phyloP scores from a whole-genome alignment of 2,113 vertebrate species.

The Albula glossodonta region DNA sequence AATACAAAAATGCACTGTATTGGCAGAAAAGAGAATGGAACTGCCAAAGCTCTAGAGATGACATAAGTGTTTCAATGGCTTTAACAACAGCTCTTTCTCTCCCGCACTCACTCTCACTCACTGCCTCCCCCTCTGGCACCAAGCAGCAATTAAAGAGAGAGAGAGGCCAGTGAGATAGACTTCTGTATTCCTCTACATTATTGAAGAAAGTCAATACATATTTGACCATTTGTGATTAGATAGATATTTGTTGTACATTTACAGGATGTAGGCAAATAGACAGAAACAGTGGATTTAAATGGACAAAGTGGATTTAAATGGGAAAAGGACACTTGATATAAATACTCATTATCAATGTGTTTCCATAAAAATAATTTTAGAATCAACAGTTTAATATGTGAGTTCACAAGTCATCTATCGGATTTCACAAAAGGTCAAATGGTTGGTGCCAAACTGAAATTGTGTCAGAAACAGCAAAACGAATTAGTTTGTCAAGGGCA shows the following conservation, averaged over 20 bases:
- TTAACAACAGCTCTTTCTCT: slow-evolving; percentile 10
- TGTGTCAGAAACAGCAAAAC: no score
- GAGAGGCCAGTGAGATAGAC: background rate
- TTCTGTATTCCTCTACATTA: background rate
- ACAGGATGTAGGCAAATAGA: background rate
- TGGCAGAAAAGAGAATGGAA: background rate
- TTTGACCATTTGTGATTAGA: background rate
- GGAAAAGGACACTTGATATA: no score
- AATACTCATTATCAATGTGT: no score
- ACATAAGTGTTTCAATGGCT: slow-evolving; percentile 14
- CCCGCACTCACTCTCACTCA: background rate
- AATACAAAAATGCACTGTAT: slow-evolving; percentile 24
- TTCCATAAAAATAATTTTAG: no score
- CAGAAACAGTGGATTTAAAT: no score
- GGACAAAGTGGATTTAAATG: no score
- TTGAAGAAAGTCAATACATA: background rate
- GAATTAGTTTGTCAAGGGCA: no score
- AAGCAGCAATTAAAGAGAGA: background rate
- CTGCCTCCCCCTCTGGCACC: background rate
- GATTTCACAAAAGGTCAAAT: no score
- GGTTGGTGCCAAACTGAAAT: no score
- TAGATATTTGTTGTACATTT: background rate
- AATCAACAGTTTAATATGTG: no score
- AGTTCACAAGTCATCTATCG: no score
- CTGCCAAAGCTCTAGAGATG: slow-evolving; percentile 3